phyloP scores from a whole-genome alignment of 2,888 invertebrate genomes.

The Hypomecis atomaria region DNA sequence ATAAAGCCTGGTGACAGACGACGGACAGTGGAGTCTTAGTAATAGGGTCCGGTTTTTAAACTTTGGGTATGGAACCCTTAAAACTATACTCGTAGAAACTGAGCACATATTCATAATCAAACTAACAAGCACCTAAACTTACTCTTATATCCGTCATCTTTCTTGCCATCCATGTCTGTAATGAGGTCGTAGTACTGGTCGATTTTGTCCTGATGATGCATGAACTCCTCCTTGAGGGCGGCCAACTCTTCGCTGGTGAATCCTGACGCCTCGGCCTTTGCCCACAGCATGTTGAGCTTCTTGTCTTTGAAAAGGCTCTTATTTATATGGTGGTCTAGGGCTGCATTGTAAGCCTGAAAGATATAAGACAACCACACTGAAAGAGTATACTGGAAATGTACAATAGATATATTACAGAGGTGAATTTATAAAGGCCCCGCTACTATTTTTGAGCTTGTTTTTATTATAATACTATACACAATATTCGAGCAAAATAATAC shows the following conservation, averaged over 20 bases:
- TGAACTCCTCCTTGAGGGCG: conserved; percentile 94
- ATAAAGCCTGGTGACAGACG: too few relatives aligned
- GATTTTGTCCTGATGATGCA: conserved; percentile 96
- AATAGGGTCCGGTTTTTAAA: too few relatives aligned
- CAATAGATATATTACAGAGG: too few relatives aligned
- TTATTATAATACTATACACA: too few relatives aligned
- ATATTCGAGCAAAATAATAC: too few relatives aligned
- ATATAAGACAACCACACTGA: neutral
- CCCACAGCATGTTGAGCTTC: conserved; percentile 95
- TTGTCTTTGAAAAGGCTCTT: conserved; percentile 95
- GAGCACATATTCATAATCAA: too few relatives aligned
- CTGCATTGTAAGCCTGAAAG: conserved; percentile 67
- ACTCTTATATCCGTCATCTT: conserved; percentile 88
- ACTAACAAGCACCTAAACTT: conserved; percentile 50
- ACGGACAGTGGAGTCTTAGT: too few relatives aligned
- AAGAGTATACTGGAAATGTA: too few relatives aligned
- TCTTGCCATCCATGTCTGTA: conserved; percentile 86
- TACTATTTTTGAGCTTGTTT: too few relatives aligned
- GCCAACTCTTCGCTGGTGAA: conserved; percentile 93
- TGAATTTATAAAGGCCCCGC: too few relatives aligned
- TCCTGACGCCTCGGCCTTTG: conserved; percentile 94
- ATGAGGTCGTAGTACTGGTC: conserved; percentile 94
- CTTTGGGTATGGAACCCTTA: too few relatives aligned
- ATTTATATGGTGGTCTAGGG: conserved; percentile 86
- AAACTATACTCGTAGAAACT: too few relatives aligned